Base-by-base conservation (phyloP, 2,797 vertebrate genomes). In the Amniataba percoides region DNA sequence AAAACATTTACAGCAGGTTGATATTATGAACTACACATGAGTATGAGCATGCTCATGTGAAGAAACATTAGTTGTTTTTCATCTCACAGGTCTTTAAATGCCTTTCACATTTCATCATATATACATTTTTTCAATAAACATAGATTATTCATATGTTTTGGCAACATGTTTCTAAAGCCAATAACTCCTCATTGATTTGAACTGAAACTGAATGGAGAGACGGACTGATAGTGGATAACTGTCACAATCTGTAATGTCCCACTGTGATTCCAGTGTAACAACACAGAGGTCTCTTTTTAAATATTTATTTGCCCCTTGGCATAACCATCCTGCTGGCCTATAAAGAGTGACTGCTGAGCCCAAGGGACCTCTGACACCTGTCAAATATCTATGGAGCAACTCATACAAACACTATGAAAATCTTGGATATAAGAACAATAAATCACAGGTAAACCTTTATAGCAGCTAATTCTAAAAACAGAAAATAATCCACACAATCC, bases 241-340 rank as follows among this genome's bases (percentile, higher is more conserved):
- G 63, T 23, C 74, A 75, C 16, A 71, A 11, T 39, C 36, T 51
- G 21, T 48, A 11, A 67, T 36, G n/a, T 36, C 59, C 21, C 16
- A 46, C 34, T 52, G 68, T 27, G 62, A 40, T 18, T 74, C 40
- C 49, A 64, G 55, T 23, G 48, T 73, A 85, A 85, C 27, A 77
- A 62, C 65, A 79, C 68, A 34, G 52, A 77, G 67, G 77, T 62
- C 13, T 46, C 45, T 46, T 66, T 69, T 88, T 34, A 85, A 85
- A 86, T 87, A 89, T 89, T 77, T 58, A 92, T 81, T 58, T 79
- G 77, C 60, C 89, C 78, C 61, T 45, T 23, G 60, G 87, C 74
- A 18, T 51, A 59, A 74, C 58, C 74, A 51, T 19, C n/a, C 74
- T 56, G 68, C 46, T 55, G 57, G 67, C 63, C 62, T 51, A 48